These are phyloP conservation scores for Melanotaenia nigrans DNA, from an alignment of 2,797 vertebrate species.

Conservation along the genomic window DNA sequence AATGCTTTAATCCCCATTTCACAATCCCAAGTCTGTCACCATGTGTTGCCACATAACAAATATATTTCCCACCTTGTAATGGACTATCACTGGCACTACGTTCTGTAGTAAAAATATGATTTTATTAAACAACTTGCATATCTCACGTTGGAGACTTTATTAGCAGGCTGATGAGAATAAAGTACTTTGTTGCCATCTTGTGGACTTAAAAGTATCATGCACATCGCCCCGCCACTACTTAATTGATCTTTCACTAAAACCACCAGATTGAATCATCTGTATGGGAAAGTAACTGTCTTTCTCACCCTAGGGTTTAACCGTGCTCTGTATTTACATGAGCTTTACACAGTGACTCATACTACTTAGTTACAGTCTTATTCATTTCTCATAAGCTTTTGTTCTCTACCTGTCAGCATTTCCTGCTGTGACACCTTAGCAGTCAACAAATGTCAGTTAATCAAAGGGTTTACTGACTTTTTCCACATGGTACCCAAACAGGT, in stretches of 20 bases:
- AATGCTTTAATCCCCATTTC: conserved; percentile 43
- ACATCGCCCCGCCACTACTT: neutral
- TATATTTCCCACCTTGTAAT: conserved; percentile 15
- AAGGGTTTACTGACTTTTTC: conserved; percentile 19
- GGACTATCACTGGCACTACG: neutral
- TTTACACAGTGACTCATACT: neutral
- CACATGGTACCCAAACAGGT: conserved; percentile 5
- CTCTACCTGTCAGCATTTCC: conserved; percentile 4
- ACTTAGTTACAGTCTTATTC: neutral
- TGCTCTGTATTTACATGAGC: neutral
- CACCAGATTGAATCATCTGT: neutral
- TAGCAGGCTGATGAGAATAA: neutral
- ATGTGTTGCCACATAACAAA: conserved; percentile 27
- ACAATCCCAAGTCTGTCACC: conserved; percentile 39
- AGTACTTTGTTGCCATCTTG: conserved; percentile 50
- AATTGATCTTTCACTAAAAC: neutral
- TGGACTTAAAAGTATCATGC: conserved; percentile 1
- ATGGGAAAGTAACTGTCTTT: neutral
- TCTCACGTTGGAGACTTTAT: neutral
- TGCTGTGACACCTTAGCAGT: conserved; percentile 4
- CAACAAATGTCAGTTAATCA: conserved; percentile 5
- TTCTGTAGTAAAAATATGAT: neutral
- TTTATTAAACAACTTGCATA: neutral
- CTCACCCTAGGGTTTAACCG: neutral
- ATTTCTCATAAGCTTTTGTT: conserved; percentile 12